Evolutionary conservation across 2,888 invertebrate genomes (phyloP), one percentile per base, ranked within the genome.

Genomic region (Andrena fulva): DNA sequence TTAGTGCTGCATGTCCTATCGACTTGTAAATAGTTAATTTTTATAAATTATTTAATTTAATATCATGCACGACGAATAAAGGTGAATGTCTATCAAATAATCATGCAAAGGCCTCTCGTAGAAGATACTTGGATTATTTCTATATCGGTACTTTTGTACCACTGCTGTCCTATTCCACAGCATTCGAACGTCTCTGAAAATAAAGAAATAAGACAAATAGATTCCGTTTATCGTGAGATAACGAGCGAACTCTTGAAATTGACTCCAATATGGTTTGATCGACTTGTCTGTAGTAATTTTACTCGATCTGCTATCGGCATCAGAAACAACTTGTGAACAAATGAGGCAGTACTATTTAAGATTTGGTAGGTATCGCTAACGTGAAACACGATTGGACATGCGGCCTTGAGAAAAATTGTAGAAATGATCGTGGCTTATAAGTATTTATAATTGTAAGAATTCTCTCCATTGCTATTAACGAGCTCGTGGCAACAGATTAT

Each of bases 1-100:
- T 80, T 88, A 90, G 88, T 84, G 85, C 91, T 92, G 92, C 91
- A 91, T 92, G 92, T 93, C 93, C 91, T 81, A 87, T 93, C 93
- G 90, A 92, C 89, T 92, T 93, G 93, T 93, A 93, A 88, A 93
- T 93, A 93, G 92, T 89, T 92, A 88, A 89, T 93, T 93, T 92
- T 93, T 92, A 92, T 92, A 92, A 92, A 90, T 92, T 92, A 92
- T 93, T 92, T 89, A 89, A 87, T 82, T 88, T 87, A 83, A 86
- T 86, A 71, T 84, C 77, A 76, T 67, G 70, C 73, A 78, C 80
- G 82, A 84, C 78, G 74, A 76, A 87, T 79, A 85, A 88, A 74
- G 63, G 69, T 75, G 78, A 84, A 88, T 83, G 79, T 87, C 80
- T 84, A 77, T 81, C 75, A 83, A 85, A 83, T 62, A 77, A 87